Conservation (phyloP, 2,113 vertebrate species). For the Menura novaehollandiae region DNA sequence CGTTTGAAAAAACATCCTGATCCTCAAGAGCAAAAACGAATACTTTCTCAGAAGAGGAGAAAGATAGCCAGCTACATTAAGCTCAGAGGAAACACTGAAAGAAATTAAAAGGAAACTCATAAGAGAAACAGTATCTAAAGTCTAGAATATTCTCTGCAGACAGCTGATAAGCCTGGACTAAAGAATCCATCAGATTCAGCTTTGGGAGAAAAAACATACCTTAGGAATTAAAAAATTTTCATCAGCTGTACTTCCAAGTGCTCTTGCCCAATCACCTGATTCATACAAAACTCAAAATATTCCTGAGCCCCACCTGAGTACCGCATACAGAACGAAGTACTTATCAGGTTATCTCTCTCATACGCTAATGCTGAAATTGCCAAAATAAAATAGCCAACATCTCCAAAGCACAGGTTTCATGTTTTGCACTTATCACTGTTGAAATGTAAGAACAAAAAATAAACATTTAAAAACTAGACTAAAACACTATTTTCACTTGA, state of each 20-base stretch:
- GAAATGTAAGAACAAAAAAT: neutral
- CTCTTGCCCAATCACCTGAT: neutral
- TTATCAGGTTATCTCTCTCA: neutral
- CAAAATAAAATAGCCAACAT: neutral
- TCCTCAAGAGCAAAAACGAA: neutral
- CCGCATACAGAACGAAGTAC: neutral
- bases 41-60: neutral
- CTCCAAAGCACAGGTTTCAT: neutral
- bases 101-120: neutral
- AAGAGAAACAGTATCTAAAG: neutral
- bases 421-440: neutral
- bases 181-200: neutral
- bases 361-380: neutral
- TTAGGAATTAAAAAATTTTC: neutral
- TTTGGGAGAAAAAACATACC: neutral
- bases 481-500: neutral
- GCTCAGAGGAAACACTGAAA: neutral
- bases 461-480: neutral
- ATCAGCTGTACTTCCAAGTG: neutral
- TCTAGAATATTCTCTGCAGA: neutral
- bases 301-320: neutral
- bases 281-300: neutral
- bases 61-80: neutral
- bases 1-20: neutral
- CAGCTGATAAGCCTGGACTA: neutral